A percentile compares a stretch with the other conserved stretches of the same genome.
Conservation (phyloP, 2,113 vertebrate genomes). For the Fulica atra region DNA sequence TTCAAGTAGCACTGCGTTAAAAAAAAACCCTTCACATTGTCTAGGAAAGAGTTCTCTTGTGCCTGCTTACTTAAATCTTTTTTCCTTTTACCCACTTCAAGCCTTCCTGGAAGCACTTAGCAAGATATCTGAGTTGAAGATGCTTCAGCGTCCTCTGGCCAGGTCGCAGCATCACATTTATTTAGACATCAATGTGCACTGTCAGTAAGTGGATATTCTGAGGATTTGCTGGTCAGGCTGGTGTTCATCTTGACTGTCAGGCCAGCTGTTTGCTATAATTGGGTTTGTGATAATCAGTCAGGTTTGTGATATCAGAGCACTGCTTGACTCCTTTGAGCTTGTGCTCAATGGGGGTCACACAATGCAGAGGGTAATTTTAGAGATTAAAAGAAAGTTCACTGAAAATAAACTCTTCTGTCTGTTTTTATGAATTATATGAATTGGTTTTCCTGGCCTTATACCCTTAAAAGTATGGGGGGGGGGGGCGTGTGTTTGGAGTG, state of each 20-base stretch:
- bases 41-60: background rate
- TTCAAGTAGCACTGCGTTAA: background rate
- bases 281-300: background rate
- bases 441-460: background rate
- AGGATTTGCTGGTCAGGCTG: background rate
- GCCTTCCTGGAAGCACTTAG: background rate
- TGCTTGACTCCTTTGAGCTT: background rate
- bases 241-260: background rate
- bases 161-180: background rate
- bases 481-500: too few species aligned
- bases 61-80: background rate
- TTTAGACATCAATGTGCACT: background rate
- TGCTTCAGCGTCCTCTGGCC: background rate
- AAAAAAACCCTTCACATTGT: background rate
- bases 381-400: background rate
- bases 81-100: background rate
- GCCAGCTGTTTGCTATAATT: background rate
- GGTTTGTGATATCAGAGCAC: background rate
- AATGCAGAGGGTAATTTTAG: background rate
- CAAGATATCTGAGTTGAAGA: background rate
- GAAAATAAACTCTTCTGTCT: background rate
- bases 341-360: background rate
- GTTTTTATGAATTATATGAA: background rate
- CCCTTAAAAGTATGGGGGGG: background rate
- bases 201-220: background rate